Evolutionary conservation across 2,113 vertebrate genomes (phyloP).

Genomic region (Catharus fuscescens): DNA sequence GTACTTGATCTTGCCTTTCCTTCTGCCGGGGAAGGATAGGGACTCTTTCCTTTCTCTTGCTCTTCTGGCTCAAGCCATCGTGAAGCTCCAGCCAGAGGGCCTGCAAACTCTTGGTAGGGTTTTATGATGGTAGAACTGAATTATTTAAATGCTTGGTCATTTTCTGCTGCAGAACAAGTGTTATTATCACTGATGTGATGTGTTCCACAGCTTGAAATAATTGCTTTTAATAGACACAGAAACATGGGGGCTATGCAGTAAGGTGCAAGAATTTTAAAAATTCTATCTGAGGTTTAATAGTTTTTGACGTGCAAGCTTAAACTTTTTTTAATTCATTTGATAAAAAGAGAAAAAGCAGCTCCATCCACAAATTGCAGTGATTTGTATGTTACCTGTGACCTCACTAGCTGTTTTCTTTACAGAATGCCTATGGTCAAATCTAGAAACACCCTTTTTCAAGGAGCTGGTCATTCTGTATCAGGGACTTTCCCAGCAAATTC

Average conservation of each 20-base stretch:
- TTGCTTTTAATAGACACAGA: neutral
- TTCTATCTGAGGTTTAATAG: neutral
- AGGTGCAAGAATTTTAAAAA: neutral
- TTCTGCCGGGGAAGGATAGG: neutral
- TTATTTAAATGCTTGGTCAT: neutral
- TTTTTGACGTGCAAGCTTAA: neutral
- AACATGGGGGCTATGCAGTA: neutral
- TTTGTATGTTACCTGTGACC: neutral
- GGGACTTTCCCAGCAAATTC: neutral
- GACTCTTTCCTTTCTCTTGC: fast-evolving
- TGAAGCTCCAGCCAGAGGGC: neutral
- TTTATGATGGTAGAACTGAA: neutral
- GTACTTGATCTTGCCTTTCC: constrained; percentile 65
- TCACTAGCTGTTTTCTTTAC: neutral
- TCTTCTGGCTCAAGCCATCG: constrained; percentile 9
- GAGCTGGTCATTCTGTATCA: neutral
- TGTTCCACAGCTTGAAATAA: neutral
- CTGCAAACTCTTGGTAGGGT: constrained; percentile 54
- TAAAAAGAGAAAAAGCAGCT: neutral
- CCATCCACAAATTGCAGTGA: neutral
- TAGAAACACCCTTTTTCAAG: constrained; percentile 17
- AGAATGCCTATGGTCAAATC: constrained; percentile 61
- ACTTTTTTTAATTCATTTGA: neutral
- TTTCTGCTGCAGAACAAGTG: neutral
- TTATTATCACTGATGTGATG: neutral